Evolutionary conservation across 2,797 vertebrate species (phyloP), one percentile per base, ranked within the genome.

Genomic region (Sebastes variabilis): DNA sequence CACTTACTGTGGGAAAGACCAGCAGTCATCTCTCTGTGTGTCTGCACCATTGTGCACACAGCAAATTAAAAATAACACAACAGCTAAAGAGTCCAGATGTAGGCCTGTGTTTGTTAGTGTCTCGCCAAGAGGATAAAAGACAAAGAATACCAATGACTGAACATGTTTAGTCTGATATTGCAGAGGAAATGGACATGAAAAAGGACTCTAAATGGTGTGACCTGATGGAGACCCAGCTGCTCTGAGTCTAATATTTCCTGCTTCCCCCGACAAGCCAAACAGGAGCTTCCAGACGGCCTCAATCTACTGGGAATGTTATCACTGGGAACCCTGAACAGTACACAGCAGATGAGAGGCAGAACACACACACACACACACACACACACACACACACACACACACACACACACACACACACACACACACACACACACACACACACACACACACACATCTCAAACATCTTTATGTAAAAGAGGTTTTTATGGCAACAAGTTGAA

Each of bases 241-340:
- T 88, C 71, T 2, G 52, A 62, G 64, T 54, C 60, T 71, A 85
- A 83, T 88, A 87, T 73, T 92, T 94, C 91, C 91, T 92, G 91
- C 69, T 84, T 87, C 38, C 60, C 30, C 20, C 13, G n/a, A 83
- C 73, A 72, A 88, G 64, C 59, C 72, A 84, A 86, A 86, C 79
- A 73, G 59, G 16, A 88, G 82, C 85, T 62, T 76, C 78, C 75
- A 89, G 76, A 82, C 58, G 13, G 70, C 66, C 55, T 77, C 84
- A 56, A 38, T 75, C 65, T 62, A 36, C 58, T 61, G 80, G 80
- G 88, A 85, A 86, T 83, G 80, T 84, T 87, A 73, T 87, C 70
- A 5, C 13, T 58, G 68, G 6, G 72, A 73, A 89, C 38, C 55
- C 58, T 36, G 77, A 82, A 56, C 76, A 46, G 34, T 34, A 55